Conservation (phyloP, 2,888 invertebrate species). For the Sympetrum striolatum region DNA sequence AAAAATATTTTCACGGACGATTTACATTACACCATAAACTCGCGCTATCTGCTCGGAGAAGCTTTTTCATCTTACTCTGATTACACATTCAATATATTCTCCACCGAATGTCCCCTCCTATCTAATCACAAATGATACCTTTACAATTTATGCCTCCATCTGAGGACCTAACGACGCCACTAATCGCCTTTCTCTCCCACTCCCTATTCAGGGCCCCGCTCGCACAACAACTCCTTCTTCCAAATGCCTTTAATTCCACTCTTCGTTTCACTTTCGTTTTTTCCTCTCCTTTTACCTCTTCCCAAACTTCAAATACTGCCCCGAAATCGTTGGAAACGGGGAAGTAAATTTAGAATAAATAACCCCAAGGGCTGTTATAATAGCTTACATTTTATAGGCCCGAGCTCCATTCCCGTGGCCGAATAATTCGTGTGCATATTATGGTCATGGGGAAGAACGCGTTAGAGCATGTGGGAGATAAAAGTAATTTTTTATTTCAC, state of each 20-base stretch:
- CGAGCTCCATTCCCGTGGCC: too few species aligned
- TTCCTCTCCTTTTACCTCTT: neutral
- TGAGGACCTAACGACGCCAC: neutral
- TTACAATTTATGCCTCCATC: neutral
- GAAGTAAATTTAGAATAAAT: too few species aligned
- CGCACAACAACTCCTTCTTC: neutral
- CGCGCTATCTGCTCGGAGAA: neutral
- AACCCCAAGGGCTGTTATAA: too few species aligned
- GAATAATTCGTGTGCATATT: too few species aligned
- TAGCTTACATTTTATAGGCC: too few species aligned
- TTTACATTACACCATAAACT: neutral
- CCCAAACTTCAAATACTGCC: neutral
- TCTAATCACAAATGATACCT: neutral
- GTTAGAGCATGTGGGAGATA: too few species aligned
- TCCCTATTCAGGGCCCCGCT: neutral
- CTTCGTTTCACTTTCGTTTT: neutral
- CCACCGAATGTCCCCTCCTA: neutral
- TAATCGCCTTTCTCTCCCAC: neutral
- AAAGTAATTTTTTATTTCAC: too few species aligned
- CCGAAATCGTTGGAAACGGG: too few species aligned
- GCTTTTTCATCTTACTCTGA: neutral
- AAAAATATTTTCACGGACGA: neutral
- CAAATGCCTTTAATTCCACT: neutral
- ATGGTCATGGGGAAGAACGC: too few species aligned
- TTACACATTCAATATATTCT: neutral